Evolutionary conservation across 2,888 invertebrate species (phyloP), one percentile per base, ranked within the genome.

Genomic region (Drosophila prolongata): DNA sequence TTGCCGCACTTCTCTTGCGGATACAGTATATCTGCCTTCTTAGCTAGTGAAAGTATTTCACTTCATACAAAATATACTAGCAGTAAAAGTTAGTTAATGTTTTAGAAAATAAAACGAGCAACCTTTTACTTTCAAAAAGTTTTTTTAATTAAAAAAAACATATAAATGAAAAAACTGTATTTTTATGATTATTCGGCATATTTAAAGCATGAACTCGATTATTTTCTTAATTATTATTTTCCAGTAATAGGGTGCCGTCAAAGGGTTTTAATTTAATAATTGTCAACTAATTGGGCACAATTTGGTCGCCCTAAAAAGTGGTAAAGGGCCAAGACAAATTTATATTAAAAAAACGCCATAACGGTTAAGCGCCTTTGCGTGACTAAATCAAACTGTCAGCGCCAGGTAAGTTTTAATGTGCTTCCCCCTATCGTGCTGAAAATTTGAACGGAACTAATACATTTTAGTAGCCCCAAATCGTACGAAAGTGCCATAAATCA

Each of bases 371-470:
- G 89, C 62, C 78, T 77, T 86, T 52, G 85, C 85, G 85, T 86
- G 85, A 86, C 85, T 78, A 86, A 87, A 87, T 81, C 85, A 87
- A 89, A 85, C 87, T 79, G 80, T 81, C 82, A 81, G 79, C 59
- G 19, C 55, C 58, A 75, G 46, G 59, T 38, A 59, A 50, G 27
- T 58, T 58, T 35, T 16, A 14, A 49, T 40, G 37, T 37, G 43
- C 1, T 38, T 14, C 14, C 24, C 24, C 34, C 46, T 27, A n/a
- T 46, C 49, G 53, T 70, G 66, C 14, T 49, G 35, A 58, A 73
- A 60, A 69, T 84, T 75, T 84, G 70, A 84, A 80, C 87, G 85
- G 85, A 85, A 89, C 85, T 89, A 89, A 85, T 85, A 85, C 89
- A 84, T 64, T 82, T 83, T 78, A 80, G 68, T 56, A 64, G 71